Percentiles rank a stretch among this genome's conserved stretches.
phyloP scores from a whole-genome alignment of 2,888 invertebrate species.

The Ypsolopha sequella region DNA sequence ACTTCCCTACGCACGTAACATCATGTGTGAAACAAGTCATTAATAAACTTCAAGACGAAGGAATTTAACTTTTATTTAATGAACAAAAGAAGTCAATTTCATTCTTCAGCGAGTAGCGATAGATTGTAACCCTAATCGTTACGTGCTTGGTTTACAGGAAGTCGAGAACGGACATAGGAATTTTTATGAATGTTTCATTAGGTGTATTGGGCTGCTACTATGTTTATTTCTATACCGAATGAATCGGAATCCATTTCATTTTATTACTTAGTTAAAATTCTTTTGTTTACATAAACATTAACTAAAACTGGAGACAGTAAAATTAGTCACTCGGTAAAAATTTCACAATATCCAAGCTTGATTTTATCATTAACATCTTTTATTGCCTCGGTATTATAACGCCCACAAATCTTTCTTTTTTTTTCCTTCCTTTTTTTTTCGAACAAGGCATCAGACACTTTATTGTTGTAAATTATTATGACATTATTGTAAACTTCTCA shows the following conservation, averaged over 20 bases:
- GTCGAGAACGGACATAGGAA: constrained; percentile 41
- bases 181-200: constrained; percentile 58
- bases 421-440: no score
- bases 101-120: constrained; percentile 2
- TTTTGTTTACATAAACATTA: constrained; percentile 9
- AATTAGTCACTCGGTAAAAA: no score
- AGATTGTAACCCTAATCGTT: constrained; percentile 27
- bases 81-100: neutral
- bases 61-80: neutral
- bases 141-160: constrained; percentile 36
- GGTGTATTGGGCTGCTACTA: constrained; percentile 17
- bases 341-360: no score
- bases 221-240: constrained; percentile 35
- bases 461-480: no score
- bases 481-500: neutral
- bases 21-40: neutral
- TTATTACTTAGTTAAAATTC: no score
- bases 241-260: no score
- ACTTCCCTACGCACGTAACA: constrained; percentile 12
- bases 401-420: no score
- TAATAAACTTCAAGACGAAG: neutral
- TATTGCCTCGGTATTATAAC: no score
- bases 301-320: no score
- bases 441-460: no score
- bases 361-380: no score